Evolutionary conservation across 2,113 vertebrate genomes (phyloP), one percentile per base, ranked within the genome.

Genomic region (Mesocricetus auratus): DNA sequence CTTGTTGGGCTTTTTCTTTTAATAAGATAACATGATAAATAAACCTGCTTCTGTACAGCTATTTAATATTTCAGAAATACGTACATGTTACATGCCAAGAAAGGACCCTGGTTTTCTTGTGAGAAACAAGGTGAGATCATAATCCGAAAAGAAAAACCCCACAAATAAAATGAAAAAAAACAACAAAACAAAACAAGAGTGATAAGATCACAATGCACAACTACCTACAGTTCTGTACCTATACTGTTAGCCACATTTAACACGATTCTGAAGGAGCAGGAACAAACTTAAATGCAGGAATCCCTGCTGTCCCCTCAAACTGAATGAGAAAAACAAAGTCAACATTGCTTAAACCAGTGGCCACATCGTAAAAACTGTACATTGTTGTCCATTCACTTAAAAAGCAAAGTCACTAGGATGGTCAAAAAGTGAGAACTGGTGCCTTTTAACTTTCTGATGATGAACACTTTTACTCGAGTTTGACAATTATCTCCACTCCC

Each of bases 401-500:
- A 99, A 98, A 98, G 98, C 98, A 93, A 98, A 98, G 98, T 99
- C 98, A 98, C 98, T 98, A 98, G 97, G 95, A 98, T 99, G 98
- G 98, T 98, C 98, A 83, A 98, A 98, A 98, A 98, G 97, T 98
- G 98, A 98, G 98, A 98, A 97, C 98, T 93, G 98, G 98, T 98
- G 98, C 98, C 98, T 98, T 98, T 97, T 98, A 98, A 98, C 97
- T 98, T 97, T 97, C 94, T 94, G 98, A 98, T 85, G 97, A 98
- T 98, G 98, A 98, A 96, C 98, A 96, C 97, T 97, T 97, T 95
- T 94, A 83, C 93, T 96, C 92, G 97, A 24, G 93, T 82, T 96
- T 97, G 97, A 95, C 95, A 98, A 98, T 99, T 99, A 99, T 99
- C 98, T 99, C 98, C 98, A 99, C 95, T 99, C 98, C 98, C 98